Evolutionary conservation across 2,888 invertebrate species (phyloP).

Genomic region (Sericinus montela): DNA sequence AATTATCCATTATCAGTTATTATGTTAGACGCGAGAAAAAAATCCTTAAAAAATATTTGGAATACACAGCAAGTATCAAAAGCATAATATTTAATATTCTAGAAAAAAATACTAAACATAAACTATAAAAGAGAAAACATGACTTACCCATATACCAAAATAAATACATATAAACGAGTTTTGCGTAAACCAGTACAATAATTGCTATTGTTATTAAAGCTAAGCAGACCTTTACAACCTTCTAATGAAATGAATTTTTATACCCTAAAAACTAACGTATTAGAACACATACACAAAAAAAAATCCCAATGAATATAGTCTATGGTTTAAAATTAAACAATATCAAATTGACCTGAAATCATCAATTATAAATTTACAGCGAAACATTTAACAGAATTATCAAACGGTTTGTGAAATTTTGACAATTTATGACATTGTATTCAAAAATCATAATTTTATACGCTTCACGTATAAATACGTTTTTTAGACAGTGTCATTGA

Average conservation of each 20-base stretch:
- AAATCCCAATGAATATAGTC: no score
- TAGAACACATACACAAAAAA: no score
- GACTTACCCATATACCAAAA: constrained; percentile 10
- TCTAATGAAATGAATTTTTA: no score
- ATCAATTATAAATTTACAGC: no score
- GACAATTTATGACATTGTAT: not conserved
- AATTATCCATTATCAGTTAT: not conserved
- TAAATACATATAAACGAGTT: not conserved
- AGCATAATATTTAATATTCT: not conserved
- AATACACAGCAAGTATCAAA: not conserved
- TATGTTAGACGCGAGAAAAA: not conserved
- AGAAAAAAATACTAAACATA: not conserved
- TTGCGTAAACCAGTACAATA: not conserved
- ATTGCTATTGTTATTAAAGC: not conserved
- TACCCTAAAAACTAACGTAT: no score
- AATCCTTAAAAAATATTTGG: not conserved
- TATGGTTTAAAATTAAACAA: no score
- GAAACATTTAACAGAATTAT: no score
- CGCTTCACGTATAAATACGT: not conserved
- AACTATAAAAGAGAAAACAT: not conserved
- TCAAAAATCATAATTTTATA: constrained; percentile 3
- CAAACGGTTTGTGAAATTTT: no score
- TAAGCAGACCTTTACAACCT: not conserved
- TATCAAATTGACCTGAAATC: no score
- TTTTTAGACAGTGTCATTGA: not conserved